Evolutionary conservation across 1,140 invertebrate genomes (phyloP), one percentile per base, ranked within the genome.

Genomic region (Lasaia peninsularis): DNA sequence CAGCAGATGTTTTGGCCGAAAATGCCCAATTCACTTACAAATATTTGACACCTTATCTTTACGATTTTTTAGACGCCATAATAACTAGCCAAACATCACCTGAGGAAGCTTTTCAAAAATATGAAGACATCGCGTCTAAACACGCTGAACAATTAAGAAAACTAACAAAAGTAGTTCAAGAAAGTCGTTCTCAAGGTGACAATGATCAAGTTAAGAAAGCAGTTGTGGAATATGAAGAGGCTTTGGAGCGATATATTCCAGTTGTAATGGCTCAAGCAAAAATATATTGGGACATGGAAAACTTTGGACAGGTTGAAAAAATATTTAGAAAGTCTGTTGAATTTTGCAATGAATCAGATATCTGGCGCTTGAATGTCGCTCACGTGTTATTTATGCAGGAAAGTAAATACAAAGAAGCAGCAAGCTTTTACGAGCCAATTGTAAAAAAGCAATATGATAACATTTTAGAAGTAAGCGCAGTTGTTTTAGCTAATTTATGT

Each of bases 341-440:
- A 80, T 99, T 99, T 86, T 99, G 98, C 75, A 98, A 97, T 71
- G 98, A 99, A 77, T 96, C 98, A 73, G 97, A 99, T 74, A 93
- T 95, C 1, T 99, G 98, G 98, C 95, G 98, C 66, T 89, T 99
- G 5, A 99, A 99, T 80, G 98, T 99, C 0, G 98, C 98, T 0
- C 98, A 99, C 80, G 98, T 99, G 2, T 90, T 99, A 4, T 99
- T 99, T 81, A 99, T 99, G 98, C 98, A 98, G 86, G 98, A 98
- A 82, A 98, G 96, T 78, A 99, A 99, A 85, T 99, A 98, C 79
- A 98, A 98, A 80, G 98, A 99, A 89, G 97, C 98, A 0, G 96
- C 97, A 2, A 97, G 96, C 37, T 99, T 99, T 89, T 99, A 99
- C 87, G 98, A 99, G 78, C 97, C 98, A 2, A 97, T 99, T 53